Base-by-base conservation (phyloP, 1,140 invertebrate genomes). In the Ips nitidus region DNA sequence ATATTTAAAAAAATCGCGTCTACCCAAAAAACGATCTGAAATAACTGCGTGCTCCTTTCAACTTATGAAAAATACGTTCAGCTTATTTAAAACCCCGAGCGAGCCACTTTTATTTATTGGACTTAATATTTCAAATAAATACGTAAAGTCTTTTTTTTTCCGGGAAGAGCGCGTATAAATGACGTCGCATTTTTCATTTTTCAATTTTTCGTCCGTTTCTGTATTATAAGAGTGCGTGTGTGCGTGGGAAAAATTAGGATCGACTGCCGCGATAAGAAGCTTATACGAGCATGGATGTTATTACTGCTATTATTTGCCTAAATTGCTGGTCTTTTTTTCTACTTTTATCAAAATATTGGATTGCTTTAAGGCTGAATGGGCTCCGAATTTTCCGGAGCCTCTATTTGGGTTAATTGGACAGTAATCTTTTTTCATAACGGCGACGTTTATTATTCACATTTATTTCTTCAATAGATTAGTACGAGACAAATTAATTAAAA, bases 61-160 rank as follows among this genome's bases (percentile, higher is more conserved):
- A 86, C 8, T 2, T 52, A 37, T 41, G 45, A 52, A 5, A 43
- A 59, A 59, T 59, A 8, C 41, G n/a, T 59, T 3, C 3, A 61
- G 59, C 22, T 57, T 36, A 57, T 57, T 38, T 39, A 57, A 57
- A 57, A 57, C 55, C 55, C 3, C 6, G 36, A 53, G 36, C 52
- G 52, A 8, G 22, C 6, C 52, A 36, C 22, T 53, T 53, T 53
- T 53, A 53, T 53, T 53, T 53, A 53, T 53, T 53, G 52, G 52
- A 4, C 52, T 53, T 8, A 53, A 53, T 53, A 53, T 53, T 53
- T 53, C 22, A 53, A 53, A 53, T 36, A 53, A 53, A 53, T 53
- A 8, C 52, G 52, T 53, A 36, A 53, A 53, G 52, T 53, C 36
- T 53, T 47, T 53, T 6, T 36, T 4, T 36, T 22, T 22, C 22